Evolutionary conservation across 2,113 vertebrate species (phyloP).

Genomic region (Falco punctatus): DNA sequence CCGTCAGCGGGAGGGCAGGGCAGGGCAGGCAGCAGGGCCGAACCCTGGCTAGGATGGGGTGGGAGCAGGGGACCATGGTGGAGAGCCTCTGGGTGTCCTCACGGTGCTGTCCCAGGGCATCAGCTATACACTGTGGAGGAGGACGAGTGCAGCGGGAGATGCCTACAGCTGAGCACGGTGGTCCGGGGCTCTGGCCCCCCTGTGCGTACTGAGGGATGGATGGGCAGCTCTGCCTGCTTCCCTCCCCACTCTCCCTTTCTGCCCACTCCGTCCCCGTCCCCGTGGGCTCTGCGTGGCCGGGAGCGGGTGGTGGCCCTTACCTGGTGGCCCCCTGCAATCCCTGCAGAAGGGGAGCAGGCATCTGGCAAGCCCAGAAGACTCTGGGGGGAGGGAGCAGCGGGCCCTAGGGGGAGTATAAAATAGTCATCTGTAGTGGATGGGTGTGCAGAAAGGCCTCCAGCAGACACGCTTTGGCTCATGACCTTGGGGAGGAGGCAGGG

Average conservation of each 20-base stretch:
- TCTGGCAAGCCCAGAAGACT: constrained; percentile 69
- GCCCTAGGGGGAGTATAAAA: constrained; percentile 74
- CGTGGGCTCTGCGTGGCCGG: background rate
- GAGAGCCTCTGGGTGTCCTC: background rate
- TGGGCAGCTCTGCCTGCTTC: constrained; percentile 21
- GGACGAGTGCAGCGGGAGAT: background rate
- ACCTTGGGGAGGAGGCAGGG: background rate
- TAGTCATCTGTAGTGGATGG: constrained; percentile 55
- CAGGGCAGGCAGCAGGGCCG: background rate
- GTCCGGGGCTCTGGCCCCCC: background rate
- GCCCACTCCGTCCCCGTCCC: background rate
- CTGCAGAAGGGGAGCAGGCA: constrained; percentile 69
- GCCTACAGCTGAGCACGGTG: background rate
- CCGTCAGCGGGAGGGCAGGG: background rate
- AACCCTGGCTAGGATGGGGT: background rate
- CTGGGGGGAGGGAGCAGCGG: constrained; percentile 70
- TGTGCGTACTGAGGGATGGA: background rate
- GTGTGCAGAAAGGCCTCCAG: background rate
- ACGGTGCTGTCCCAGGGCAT: background rate
- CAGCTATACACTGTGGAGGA: background rate
- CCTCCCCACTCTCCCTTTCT: constrained; percentile 2
- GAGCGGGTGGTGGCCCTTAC: constrained; percentile 63
- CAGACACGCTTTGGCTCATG: background rate
- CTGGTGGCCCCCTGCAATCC: constrained; percentile 72
- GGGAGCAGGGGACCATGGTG: background rate